Percentiles rank a stretch among this genome's conserved stretches.
These are phyloP conservation scores for Aphelocoma californica DNA, from an alignment of 2,797 vertebrate species.

Conservation along the genomic window DNA sequence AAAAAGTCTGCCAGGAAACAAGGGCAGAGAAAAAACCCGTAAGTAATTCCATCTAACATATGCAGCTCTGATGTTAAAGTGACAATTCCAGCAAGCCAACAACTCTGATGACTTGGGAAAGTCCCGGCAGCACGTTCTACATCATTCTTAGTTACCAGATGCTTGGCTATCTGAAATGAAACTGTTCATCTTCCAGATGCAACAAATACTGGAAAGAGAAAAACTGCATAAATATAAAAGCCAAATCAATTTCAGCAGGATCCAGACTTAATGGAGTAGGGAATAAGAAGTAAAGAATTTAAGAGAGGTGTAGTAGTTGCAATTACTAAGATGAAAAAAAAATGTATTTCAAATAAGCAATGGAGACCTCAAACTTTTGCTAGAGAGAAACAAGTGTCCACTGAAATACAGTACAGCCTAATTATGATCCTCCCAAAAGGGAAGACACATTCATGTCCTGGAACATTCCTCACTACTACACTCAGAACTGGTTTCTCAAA, in stretches of 20 bases:
- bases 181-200: background rate
- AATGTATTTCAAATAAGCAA: background rate
- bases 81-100: background rate
- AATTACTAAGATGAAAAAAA: background rate
- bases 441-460: background rate
- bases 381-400: background rate
- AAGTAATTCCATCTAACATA: background rate
- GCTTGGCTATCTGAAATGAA: background rate
- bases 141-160: background rate
- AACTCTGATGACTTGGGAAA: background rate
- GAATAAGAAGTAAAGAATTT: background rate
- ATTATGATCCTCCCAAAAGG: background rate
- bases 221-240: background rate
- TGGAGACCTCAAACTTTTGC: background rate
- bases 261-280: background rate
- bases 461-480: background rate
- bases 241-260: background rate
- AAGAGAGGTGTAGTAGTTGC: background rate
- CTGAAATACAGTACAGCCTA: background rate
- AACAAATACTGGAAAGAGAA: background rate
- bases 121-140: background rate
- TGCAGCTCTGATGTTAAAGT: background rate
- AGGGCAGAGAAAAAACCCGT: background rate
- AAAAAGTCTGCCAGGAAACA: slow-evolving; percentile 85
- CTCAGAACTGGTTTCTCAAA: background rate